Evolutionary conservation across 2,113 vertebrate species (phyloP), one percentile per base, ranked within the genome.

Genomic region (Microtus montanus): DNA sequence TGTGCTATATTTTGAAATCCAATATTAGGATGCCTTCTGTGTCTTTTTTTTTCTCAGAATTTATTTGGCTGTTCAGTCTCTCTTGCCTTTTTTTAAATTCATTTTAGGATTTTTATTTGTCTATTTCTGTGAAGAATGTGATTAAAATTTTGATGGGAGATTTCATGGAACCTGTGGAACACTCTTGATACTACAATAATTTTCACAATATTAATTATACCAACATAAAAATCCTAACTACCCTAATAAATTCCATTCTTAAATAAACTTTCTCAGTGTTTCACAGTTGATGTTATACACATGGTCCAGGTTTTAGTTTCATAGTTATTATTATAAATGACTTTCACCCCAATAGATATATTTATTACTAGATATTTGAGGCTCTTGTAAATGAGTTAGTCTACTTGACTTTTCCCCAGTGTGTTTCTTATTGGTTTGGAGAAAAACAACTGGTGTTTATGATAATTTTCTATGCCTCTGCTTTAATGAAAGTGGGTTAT

Each of bases 151-250:
- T 68, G 44, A 87, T 22, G 82, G 24, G 22, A 0, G 1, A 52
- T 78, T 94, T 5, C 17, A 35, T 38, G 75, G 13, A 54, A n/a
- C 63, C 17, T 77, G 0, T 66, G 26, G 82, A 49, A 61, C 26
- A 91, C 19, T 44, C 73, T 30, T 17, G 17, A 41, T 24, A 61
- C 1, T 80, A 47, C 17, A 77, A 20, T 35, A 10, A 54, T 89
- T 93, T 93, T 58, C 68, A 35, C n/a, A 86, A 77, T 13, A 90
- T 77, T 91, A 85, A 66, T 85, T 33, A 49, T 47, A 30, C 15
- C n/a, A 20, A 24, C 61, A 85, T 14, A 9, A 47, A 85, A 66
- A 15, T 41, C 30, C 58, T 33, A 22, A 41, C 7, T 63, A 14
- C 17, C 15, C 33, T 66, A 20, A 41, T 17, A 66, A 1, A 3